Conservation (phyloP, 2,113 vertebrate species). For the Muntiacus muntjak region DNA sequence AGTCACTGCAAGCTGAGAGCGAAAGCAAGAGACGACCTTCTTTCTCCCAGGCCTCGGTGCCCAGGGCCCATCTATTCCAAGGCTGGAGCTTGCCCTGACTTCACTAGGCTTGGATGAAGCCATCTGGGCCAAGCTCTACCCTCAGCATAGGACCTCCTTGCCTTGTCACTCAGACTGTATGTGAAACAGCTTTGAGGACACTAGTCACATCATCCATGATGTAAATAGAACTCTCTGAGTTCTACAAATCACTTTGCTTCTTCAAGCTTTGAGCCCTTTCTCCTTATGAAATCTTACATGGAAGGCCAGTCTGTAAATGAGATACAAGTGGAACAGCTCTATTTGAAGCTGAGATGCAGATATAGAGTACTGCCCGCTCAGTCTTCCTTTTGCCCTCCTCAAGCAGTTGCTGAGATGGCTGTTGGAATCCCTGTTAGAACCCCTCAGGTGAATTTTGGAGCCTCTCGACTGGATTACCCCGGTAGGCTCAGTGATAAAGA, state of each 20-base stretch:
- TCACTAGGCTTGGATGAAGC: background rate
- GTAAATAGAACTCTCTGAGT: background rate
- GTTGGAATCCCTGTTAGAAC: background rate
- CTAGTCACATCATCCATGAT: background rate
- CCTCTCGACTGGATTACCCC: background rate
- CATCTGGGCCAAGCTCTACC: background rate
- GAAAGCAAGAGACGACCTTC: slow-evolving; percentile 26
- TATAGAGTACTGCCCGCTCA: background rate
- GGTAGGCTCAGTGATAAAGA: background rate
- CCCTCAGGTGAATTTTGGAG: background rate
- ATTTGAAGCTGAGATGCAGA: background rate
- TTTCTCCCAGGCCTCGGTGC: background rate
- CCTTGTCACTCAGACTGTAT: background rate
- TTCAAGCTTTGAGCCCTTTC: background rate
- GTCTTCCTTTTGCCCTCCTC: background rate
- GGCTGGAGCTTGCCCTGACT: background rate
- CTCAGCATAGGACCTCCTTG: background rate
- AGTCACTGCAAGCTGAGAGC: slow-evolving; percentile 56
- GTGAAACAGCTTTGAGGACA: background rate
- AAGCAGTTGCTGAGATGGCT: background rate
- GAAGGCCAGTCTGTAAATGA: background rate
- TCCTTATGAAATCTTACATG: background rate
- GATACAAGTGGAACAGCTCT: background rate
- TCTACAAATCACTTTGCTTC: background rate
- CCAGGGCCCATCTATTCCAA: background rate